Conservation (phyloP, 2,113 vertebrate species). For the Machaerirhynchus nigripectus region DNA sequence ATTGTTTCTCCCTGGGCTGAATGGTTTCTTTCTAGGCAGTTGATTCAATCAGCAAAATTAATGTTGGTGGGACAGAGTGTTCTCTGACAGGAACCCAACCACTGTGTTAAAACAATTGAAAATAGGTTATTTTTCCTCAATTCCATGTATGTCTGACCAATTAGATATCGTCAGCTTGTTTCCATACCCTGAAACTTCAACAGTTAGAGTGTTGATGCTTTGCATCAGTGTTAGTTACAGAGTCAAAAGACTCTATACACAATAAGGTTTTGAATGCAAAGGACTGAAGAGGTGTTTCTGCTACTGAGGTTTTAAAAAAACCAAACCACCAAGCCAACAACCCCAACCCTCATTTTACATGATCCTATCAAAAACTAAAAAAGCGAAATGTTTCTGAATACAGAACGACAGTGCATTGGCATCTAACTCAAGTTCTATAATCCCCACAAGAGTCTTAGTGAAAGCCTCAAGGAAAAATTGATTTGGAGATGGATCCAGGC, state of each 20-base stretch:
- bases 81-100: neutral
- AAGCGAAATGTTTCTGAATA: neutral
- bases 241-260: neutral
- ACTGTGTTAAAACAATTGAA: neutral
- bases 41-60: neutral
- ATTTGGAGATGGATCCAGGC: neutral
- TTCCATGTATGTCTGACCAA: neutral
- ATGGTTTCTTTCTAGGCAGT: neutral
- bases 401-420: neutral
- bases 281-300: neutral
- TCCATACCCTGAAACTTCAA: neutral
- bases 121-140: neutral
- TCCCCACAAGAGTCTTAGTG: neutral
- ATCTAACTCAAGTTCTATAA: neutral
- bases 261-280: neutral
- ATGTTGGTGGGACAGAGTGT: neutral
- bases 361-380: neutral
- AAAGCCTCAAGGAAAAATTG: neutral
- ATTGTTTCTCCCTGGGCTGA: neutral
- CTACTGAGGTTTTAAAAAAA: neutral
- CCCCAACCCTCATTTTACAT: neutral
- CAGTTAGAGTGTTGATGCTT: neutral
- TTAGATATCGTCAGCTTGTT: neutral
- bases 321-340: neutral
- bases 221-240: neutral